phyloP scores from a whole-genome alignment of 1,140 invertebrate genomes.

The Heliconius eleuchia region DNA sequence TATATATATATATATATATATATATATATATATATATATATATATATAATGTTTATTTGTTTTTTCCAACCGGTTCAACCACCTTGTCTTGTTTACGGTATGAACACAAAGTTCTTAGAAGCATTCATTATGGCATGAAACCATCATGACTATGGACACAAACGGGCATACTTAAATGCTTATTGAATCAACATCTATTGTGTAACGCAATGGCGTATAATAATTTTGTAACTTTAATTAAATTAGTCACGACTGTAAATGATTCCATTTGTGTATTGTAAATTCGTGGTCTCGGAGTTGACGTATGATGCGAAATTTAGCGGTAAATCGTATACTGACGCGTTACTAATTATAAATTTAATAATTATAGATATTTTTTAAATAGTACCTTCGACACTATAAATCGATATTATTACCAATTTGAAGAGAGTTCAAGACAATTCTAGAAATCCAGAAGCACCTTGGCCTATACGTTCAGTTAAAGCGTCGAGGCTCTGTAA shows the following conservation, averaged over 20 bases:
- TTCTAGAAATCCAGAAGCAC: neutral
- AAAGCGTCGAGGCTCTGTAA: neutral
- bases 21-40: neutral
- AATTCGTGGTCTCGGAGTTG: neutral
- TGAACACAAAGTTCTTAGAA: constrained; percentile 46
- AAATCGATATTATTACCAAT: neutral
- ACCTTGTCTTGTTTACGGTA: constrained; percentile 43
- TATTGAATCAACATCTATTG: constrained; percentile 34
- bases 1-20: neutral
- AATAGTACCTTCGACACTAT: neutral
- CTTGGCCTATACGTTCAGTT: neutral
- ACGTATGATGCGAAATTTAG: neutral
- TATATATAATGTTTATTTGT: constrained; percentile 38
- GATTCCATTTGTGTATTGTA: constrained; percentile 4
- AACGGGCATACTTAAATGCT: constrained; percentile 25
- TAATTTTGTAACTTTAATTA: constrained; percentile 31
- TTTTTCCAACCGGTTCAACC: constrained; percentile 45
- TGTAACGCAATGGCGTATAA: constrained; percentile 23
- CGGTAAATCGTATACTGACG: neutral
- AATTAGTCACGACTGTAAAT: constrained; percentile 34
- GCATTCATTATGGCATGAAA: constrained; percentile 47
- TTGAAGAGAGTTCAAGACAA: neutral
- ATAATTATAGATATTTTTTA: neutral
- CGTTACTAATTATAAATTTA: neutral
- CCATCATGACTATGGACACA: constrained; percentile 37